Base-by-base conservation (phyloP, 2,888 invertebrate genomes). In the Cyaniris semiargus region DNA sequence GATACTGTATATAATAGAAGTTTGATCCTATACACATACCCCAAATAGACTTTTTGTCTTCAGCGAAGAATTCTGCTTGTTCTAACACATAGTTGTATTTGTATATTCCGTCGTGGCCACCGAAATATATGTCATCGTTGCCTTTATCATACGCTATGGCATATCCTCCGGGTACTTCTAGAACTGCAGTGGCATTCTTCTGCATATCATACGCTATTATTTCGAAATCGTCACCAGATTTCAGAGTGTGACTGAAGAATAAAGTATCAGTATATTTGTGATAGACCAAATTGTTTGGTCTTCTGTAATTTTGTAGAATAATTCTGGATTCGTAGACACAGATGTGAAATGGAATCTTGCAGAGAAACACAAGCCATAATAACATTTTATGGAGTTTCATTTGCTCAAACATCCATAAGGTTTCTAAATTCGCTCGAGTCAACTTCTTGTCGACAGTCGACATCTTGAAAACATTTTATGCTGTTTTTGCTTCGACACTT, bases 1-100 rank as follows among this genome's bases (percentile, higher is more conserved):
- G 93, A 76, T 92, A 93, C 53, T 90, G 87, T n/a, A 93, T 91
- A 79, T 91, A 93, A 77, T 91, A 93, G 76, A 93, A 91, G 75
- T 91, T 87, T 79, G 84, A 85, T 60, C 87, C 85, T 0, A 92
- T 84, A 76, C 89, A 91, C 38, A 93, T 70, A 0, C 84, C 86
- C 92, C 93, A 93, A 6, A 93, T 88, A 1, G 91, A 91, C 78
- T 87, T 90, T 1, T 90, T 91, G 79, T 87, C 84, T 83, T 91
- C 92, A 0, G 86, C 87, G 80, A 91, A 93, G 77, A 86, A 91
- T 10, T 91, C 90, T 0, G 91, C 93, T 31, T 83, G 72, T 80
- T 86, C 88, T 0, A 87, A 88, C 1, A 89, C 78, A 78, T 91
- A 91, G 77, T 91, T 91, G 79, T 90, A 92, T 81, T 89, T 91